These are phyloP conservation scores for Cherax quadricarinatus DNA, from an alignment of 1,140 invertebrate species.

Conservation along the genomic window DNA sequence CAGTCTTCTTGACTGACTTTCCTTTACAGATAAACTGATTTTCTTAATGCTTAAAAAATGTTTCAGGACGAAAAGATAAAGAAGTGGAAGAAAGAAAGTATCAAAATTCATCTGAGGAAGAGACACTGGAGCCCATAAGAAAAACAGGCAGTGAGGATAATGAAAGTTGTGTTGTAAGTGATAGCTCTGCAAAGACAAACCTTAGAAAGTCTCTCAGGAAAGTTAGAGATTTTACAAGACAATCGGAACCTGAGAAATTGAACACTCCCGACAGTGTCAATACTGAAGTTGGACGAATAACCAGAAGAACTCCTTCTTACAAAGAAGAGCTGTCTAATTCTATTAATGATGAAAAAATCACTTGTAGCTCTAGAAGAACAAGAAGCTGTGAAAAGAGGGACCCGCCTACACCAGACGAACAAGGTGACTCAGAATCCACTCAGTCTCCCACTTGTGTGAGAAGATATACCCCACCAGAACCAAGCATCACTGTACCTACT, in stretches of 20 bases:
- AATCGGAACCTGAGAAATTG: neutral
- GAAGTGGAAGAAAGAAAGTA: slow-evolving; percentile 20
- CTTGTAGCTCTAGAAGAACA: neutral
- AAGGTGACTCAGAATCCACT: neutral
- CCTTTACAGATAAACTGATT: neutral
- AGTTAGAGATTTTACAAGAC: slow-evolving; percentile 11
- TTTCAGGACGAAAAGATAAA: slow-evolving; percentile 38
- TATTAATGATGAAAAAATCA: neutral
- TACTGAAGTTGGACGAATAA: slow-evolving; percentile 10
- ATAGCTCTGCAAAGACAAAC: neutral
- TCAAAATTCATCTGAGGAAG: neutral
- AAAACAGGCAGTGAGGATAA: neutral
- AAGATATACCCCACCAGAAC: neutral
- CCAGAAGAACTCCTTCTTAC: slow-evolving; percentile 26
- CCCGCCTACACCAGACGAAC: neutral
- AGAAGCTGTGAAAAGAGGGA: slow-evolving; percentile 26
- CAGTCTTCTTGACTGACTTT: no score
- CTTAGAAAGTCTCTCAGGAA: slow-evolving; percentile 41
- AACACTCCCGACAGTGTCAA: neutral
- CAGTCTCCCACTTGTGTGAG: neutral
- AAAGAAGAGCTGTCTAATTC: slow-evolving; percentile 20
- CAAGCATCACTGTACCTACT: neutral
- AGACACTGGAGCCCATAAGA: neutral
- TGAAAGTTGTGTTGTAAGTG: neutral
- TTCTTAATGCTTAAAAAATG: neutral